Evolutionary conservation across 2,113 vertebrate species (phyloP), one percentile per base, ranked within the genome.

Genomic region (Bubo blakistoni): DNA sequence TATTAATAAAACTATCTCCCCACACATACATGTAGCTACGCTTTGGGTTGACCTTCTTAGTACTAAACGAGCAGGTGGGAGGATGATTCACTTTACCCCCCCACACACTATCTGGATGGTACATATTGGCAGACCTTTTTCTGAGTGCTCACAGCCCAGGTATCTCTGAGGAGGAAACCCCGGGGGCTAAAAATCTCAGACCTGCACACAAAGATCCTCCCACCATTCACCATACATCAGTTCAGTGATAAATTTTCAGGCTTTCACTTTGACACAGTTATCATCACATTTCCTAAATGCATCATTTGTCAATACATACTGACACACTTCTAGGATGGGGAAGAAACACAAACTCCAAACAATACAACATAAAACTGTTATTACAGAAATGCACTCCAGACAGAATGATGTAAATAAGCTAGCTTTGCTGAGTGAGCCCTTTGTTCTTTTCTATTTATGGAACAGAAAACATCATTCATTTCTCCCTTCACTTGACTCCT

Each of bases 51-150:
- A 63, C 32, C 13, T 21, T 14, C 25, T 52, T 15, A 3, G 8
- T 4, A 15, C 6, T 18, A 40, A 17, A 9, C 19, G 26, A 30
- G n/a, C 9, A 11, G 13, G 24, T 3, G 11, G 47, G 46, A 55
- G 29, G 42, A 62, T 5, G 0, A 44, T 12, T 11, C 1, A 3
- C n/a, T 16, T 16, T 24, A 26, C 7, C 47, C 27, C 20, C 10
- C 16, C 13, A 18, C 44, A 18, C 44, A 46, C 44, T 46, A 7
- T 25, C 32, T 18, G 32, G 11, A 38, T 6, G 20, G 30, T 18
- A 7, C 40, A 24, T 46, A 58, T 0, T 2, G 21, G 36, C 0
- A 1, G 36, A 12, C 20, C 27, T 29, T 36, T 4, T 51, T 1
- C 20, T 8, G 21, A 40, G 29, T 13, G 63, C 36, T 40, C 29